phyloP scores from a whole-genome alignment of 2,888 invertebrate genomes.

The Chironomus tentans region DNA sequence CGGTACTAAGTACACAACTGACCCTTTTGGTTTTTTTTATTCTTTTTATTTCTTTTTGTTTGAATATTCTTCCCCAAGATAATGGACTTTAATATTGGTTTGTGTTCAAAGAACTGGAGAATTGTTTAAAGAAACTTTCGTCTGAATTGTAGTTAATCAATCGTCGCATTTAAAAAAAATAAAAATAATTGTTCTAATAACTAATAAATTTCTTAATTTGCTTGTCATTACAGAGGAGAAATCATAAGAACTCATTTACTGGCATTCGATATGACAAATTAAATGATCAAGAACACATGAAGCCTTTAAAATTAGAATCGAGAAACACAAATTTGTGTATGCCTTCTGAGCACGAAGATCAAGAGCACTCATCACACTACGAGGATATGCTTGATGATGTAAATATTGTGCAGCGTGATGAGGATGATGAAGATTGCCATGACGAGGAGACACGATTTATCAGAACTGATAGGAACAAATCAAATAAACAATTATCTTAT shows the following conservation, averaged over 20 bases:
- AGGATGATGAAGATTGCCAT: neutral
- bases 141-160: too few relatives aligned
- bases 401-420: neutral
- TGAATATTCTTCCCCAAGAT: too few relatives aligned
- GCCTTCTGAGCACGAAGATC: neutral
- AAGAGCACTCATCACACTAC: neutral
- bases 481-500: neutral
- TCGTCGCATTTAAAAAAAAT: too few relatives aligned
- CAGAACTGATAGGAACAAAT: neutral
- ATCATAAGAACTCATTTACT: neutral
- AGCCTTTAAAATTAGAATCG: neutral
- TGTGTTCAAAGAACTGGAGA: too few relatives aligned
- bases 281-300: neutral
- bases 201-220: too few relatives aligned
- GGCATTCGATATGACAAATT: slow-evolving; percentile 21
- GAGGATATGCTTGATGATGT: neutral
- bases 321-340: slow-evolving; percentile 2
- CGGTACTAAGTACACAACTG: neutral
- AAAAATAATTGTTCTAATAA: too few relatives aligned
- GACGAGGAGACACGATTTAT: slow-evolving; percentile 20
- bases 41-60: neutral
- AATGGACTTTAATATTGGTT: too few relatives aligned
- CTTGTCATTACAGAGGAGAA: neutral
- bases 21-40: neutral
- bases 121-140: too few relatives aligned